phyloP scores from a whole-genome alignment of 2,797 vertebrate species.

The Pogonophryne albipinna region DNA sequence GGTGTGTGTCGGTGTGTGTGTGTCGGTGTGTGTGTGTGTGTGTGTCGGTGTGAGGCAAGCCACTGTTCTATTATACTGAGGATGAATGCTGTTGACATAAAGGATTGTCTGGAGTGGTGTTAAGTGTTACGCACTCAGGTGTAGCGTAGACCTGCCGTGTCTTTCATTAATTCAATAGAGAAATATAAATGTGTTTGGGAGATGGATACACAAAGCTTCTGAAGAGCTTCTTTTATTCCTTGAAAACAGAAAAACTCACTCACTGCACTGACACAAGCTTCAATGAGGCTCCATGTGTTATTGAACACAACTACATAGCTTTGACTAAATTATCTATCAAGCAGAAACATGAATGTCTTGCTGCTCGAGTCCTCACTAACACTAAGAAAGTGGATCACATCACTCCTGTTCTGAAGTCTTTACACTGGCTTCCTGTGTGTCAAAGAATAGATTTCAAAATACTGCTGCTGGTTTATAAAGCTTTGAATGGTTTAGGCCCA shows the following conservation, averaged over 20 bases:
- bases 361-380: too few relatives aligned
- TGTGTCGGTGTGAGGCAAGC: slow-evolving; percentile 2
- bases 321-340: not conserved
- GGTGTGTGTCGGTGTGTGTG: too few relatives aligned
- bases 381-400: too few relatives aligned
- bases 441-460: too few relatives aligned
- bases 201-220: not conserved
- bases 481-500: too few relatives aligned
- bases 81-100: slow-evolving; percentile 55
- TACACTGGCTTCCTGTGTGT: too few relatives aligned
- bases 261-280: not conserved
- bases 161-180: slow-evolving; percentile 16
- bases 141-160: slow-evolving; percentile 31
- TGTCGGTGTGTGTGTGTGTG: too few relatives aligned
- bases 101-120: slow-evolving; percentile 44
- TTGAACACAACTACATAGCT: not conserved
- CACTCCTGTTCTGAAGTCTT: too few relatives aligned
- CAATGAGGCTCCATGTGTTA: not conserved
- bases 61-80: slow-evolving; percentile 27
- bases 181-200: not conserved
- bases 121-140: slow-evolving; percentile 50
- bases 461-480: too few relatives aligned
- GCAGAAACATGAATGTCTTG: not conserved
- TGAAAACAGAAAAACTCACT: not conserved
- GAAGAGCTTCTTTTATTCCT: not conserved